Base-by-base conservation (phyloP, 2,113 vertebrate species). In the Vulpes vulpes region DNA sequence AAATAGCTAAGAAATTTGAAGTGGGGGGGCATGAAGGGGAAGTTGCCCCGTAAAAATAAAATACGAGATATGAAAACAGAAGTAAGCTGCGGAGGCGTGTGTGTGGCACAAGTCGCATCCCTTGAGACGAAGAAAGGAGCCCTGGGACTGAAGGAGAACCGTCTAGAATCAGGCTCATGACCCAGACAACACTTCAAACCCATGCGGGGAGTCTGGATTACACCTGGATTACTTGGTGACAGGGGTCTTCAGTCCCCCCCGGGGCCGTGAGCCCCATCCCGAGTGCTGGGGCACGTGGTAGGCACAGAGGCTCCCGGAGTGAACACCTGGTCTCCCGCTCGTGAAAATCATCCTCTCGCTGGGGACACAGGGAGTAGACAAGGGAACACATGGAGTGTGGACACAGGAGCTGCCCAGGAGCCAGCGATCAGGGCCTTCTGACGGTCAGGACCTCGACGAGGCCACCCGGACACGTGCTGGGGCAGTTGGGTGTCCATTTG, bases 161-260 rank as follows among this genome's bases (percentile, higher is more conserved):
- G 3, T 65, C 73, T 7, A 32, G 78, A 76, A 27, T 67, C 30
- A 32, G 86, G 53, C 27, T 49, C 8, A 19, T 4, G 4, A 25
- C 69, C 59, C 19, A 27, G 15, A 55, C n/a, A 9, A 51, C 71
- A n/a, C 49, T 88, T 74, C 80, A 74, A 23, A 51, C 19, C 89
- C 2, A 0, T 15, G 57, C 15, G 2, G 11, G 60, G 17, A 53
- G n/a, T 43, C 20, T 5, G 2, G 49, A 9, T 11, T 30, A 10
- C 9, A 30, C 53, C 20, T 8, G 2, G 55, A 7, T 11, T 30
- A 10, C 9, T 35, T 7, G 6, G 27, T 73, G 30, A 7, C 2
- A 2, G 53, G 23, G 11, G 55, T 79, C 55, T 55, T 81, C 78
- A 3, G 51, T n/a, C 51, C 35, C 5, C 5, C 5, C n/a, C 27